Conservation (phyloP, 2,888 invertebrate genomes). For the Pollenia angustigena region DNA sequence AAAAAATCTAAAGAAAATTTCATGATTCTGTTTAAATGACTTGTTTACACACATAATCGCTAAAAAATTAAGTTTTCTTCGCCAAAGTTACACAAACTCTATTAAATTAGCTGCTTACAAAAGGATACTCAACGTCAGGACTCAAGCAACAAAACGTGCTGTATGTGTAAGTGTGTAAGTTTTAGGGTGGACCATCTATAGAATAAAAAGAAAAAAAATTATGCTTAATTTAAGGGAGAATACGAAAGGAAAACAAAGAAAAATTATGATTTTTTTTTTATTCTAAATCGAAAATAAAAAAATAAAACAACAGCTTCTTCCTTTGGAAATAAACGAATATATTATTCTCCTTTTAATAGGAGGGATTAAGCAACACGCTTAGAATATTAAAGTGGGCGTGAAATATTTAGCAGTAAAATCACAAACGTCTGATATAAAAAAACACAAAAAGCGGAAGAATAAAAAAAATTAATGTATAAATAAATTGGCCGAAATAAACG, state of each 20-base stretch:
- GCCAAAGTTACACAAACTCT: constrained; percentile 31
- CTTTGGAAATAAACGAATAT: constrained; percentile 22
- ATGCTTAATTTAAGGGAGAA: constrained; percentile 55
- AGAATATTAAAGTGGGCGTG: constrained; percentile 75
- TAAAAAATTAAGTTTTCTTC: constrained; percentile 75
- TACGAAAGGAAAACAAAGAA: constrained; percentile 47
- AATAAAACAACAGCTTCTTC: constrained; percentile 62
- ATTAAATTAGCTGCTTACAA: constrained; percentile 65
- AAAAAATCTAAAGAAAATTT: not conserved
- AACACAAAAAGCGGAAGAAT: constrained; percentile 6
- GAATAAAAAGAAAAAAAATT: constrained; percentile 3
- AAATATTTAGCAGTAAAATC: constrained; percentile 55
- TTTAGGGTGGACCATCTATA: constrained; percentile 16
- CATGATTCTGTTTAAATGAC: constrained; percentile 44
- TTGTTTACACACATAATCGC: constrained; percentile 76
- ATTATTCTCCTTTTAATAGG: constrained; percentile 53
- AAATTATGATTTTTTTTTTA: constrained; percentile 43
- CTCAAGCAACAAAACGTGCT: constrained; percentile 2
- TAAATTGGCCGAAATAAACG: constrained; percentile 35
- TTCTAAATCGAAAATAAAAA: constrained; percentile 62
- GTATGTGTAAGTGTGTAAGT: not conserved
- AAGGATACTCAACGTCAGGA: constrained; percentile 45
- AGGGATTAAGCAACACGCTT: constrained; percentile 75
- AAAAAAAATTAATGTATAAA: constrained; percentile 40
- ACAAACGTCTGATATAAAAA: constrained; percentile 29